phyloP scores from a whole-genome alignment of 2,113 vertebrate species.

The Aegithalos caudatus region DNA sequence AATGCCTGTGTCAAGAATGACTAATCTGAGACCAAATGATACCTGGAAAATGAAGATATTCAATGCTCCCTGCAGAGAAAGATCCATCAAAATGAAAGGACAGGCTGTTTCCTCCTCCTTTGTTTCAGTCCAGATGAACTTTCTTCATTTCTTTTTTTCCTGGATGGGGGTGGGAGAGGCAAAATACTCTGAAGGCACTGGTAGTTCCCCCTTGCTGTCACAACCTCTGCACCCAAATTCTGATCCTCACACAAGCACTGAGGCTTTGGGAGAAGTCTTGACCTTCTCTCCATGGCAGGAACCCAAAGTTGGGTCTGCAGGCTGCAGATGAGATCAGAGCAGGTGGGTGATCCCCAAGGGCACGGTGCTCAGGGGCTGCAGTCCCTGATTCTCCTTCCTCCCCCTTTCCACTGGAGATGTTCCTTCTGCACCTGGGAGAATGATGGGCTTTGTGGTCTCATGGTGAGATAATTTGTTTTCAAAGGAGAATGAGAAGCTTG shows the following conservation, averaged over 20 bases:
- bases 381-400: neutral
- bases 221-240: neutral
- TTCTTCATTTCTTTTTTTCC: neutral
- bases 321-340: neutral
- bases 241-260: neutral
- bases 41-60: neutral
- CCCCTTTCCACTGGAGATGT: neutral
- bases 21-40: neutral
- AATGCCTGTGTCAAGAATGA: neutral
- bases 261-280: neutral
- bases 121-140: neutral
- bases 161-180: fast-evolving
- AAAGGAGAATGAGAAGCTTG: neutral
- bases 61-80: neutral
- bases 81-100: neutral
- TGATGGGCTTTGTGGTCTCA: neutral
- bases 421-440: neutral
- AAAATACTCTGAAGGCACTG: neutral
- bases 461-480: neutral
- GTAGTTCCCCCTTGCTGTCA: neutral
- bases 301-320: neutral
- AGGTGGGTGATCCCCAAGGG: neutral
- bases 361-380: fast-evolving
- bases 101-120: neutral
- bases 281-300: neutral